These are phyloP conservation scores for Aphodius granarius DNA, from an alignment of 2,888 invertebrate genomes.

Conservation along the genomic window DNA sequence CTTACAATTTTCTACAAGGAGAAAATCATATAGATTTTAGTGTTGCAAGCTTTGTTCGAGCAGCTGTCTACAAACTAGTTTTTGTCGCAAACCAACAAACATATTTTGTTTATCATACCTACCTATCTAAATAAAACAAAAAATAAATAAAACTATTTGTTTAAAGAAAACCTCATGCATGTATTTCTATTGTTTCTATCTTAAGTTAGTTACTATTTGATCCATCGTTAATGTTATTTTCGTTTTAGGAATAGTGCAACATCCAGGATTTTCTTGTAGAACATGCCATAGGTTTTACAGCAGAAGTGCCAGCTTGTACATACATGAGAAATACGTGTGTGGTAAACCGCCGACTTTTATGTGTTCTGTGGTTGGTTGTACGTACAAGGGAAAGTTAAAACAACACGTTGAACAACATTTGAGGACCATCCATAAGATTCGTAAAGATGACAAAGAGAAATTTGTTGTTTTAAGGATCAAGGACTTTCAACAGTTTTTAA, in stretches of 20 bases:
- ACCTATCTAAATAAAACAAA: too few relatives aligned
- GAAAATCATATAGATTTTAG: too few relatives aligned
- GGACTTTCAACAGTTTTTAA: background rate
- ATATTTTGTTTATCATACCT: too few relatives aligned
- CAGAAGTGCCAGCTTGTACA: constrained; percentile 8
- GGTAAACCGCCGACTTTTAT: constrained; percentile 18
- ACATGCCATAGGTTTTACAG: constrained; percentile 26
- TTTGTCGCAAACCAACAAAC: too few relatives aligned
- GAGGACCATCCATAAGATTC: constrained; percentile 16
- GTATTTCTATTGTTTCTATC: background rate
- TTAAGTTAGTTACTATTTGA: background rate
- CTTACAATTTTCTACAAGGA: too few relatives aligned
- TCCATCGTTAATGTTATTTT: background rate
- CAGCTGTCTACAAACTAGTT: too few relatives aligned
- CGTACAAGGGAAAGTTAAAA: constrained; percentile 17
- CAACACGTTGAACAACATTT: constrained; percentile 13
- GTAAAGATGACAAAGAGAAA: background rate
- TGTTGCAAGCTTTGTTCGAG: too few relatives aligned
- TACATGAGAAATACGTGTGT: constrained; percentile 20
- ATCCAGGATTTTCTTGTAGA: background rate
- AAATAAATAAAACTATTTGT: too few relatives aligned
- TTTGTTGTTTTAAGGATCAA: background rate
- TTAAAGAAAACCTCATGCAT: too few relatives aligned
- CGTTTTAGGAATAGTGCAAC: background rate
- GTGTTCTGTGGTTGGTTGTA: constrained; percentile 18